Conservation (phyloP, 2,888 invertebrate species). For the Temnothorax rugatulus region DNA sequence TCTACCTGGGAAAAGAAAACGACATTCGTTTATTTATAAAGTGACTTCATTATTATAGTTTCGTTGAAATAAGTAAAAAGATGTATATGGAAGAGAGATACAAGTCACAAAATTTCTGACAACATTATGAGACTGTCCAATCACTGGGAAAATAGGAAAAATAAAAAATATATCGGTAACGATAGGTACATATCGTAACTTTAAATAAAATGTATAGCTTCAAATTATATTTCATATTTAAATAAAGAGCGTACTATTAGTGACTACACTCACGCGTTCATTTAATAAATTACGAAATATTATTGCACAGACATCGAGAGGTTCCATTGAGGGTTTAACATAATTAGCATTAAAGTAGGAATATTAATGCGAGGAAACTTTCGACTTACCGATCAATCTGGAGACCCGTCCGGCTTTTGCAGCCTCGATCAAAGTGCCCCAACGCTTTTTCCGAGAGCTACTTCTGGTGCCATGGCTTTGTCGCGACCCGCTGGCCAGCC, state of each 20-base stretch:
- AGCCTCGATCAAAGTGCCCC: conserved; percentile 95
- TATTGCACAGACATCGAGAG: neutral
- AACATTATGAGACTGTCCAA: conserved; percentile 4
- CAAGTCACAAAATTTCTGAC: neutral
- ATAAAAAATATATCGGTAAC: neutral
- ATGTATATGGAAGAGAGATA: neutral
- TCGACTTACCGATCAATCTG: conserved; percentile 90
- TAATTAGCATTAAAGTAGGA: neutral
- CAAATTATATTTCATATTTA: neutral
- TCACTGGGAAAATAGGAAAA: neutral
- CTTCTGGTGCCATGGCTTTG: conserved; percentile 75
- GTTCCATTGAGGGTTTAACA: neutral
- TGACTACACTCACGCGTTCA: neutral
- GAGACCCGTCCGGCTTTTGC: conserved; percentile 94
- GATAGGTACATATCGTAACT: neutral
- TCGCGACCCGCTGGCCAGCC: conserved; percentile 77
- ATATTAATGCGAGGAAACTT: neutral
- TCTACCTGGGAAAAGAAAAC: conserved; percentile 76
- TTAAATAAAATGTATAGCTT: neutral
- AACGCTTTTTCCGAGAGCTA: conserved; percentile 90
- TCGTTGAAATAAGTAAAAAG: neutral
- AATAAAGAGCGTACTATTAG: neutral
- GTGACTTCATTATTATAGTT: neutral
- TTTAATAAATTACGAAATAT: neutral
- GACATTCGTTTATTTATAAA: neutral